Evolutionary conservation across 2,888 invertebrate species (phyloP).

Genomic region (Idaea straminata): DNA sequence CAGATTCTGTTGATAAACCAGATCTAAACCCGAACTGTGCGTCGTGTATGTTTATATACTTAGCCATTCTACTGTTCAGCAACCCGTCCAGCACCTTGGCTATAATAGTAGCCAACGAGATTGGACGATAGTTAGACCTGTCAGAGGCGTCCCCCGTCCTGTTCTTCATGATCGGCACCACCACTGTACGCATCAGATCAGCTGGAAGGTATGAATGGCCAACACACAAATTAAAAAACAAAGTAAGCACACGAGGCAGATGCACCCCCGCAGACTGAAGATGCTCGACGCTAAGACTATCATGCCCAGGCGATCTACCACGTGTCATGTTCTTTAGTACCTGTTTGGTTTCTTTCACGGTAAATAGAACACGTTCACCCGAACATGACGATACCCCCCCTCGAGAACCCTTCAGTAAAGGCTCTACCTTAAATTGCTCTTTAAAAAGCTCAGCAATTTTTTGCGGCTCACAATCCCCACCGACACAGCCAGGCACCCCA

Average conservation of each 20-base stretch:
- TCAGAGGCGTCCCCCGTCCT: constrained; percentile 23
- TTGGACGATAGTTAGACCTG: constrained; percentile 28
- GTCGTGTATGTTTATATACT: not conserved
- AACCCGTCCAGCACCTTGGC: constrained; percentile 13
- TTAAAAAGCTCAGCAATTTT: constrained; percentile 2
- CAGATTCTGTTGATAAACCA: constrained; percentile 25
- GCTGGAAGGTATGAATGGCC: constrained; percentile 5
- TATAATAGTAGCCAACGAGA: constrained; percentile 25
- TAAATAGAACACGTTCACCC: constrained; percentile 17
- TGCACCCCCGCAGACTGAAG: too few relatives aligned
- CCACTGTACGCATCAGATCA: not conserved
- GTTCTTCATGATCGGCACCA: constrained; percentile 13
- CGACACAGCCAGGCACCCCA: constrained; percentile 2
- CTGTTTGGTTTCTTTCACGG: too few relatives aligned
- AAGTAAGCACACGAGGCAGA: constrained; percentile 3
- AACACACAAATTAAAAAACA: constrained; percentile 14
- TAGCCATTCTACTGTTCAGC: constrained; percentile 20
- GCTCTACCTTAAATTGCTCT: constrained; percentile 7
- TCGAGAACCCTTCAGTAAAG: not conserved
- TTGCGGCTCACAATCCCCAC: not conserved
- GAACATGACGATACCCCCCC: constrained; percentile 11
- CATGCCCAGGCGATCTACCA: too few relatives aligned
- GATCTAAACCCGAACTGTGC: constrained; percentile 29
- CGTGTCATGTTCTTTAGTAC: too few relatives aligned
- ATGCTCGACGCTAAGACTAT: too few relatives aligned